Evolutionary conservation across 2,797 vertebrate genomes (phyloP), one percentile per base, ranked within the genome.

Genomic region (Monodelphis domestica): DNA sequence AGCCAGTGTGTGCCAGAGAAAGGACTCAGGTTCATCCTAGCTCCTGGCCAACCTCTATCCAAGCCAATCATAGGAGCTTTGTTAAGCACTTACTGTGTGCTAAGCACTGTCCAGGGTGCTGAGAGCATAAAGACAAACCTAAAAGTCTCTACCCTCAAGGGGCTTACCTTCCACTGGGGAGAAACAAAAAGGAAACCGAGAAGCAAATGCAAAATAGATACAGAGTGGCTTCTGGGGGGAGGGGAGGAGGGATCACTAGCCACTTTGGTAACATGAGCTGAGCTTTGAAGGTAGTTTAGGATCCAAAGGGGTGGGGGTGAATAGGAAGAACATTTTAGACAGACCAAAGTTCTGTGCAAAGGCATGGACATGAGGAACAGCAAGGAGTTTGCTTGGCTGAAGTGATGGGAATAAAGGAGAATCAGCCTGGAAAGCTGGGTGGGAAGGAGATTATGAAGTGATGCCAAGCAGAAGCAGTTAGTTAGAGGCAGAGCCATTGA

Each of bases 11-110:
- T 21, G 17, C 21, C 54, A 50, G 21, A 45, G 38, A 78, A 45
- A 24, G 70, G 70, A 45, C 70, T 84, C 70, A 70, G 87, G 30
- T 45, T 55, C 78, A 90, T 88, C 91, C 57, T 94, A 91, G 87
- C 89, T 90, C 90, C 9, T 56, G 50, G 51, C 90, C 54, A 45
- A 7, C 70, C 24, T 24, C 21, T 26, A 11, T n/a, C n/a, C 15
- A 17, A 15, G 5, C 24, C 63, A 38, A 78, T 78, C 17, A 38
- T 4, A 6, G 9, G 50, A 21, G 38, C 45, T 84, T 26, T 21
- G 11, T 84, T 26, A 11, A 26, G 70, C 70, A 45, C 70, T 84
- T 84, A 45, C 70, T 50, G 70, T 38, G 21, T 84, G 38, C 9
- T 38, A 0, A 9, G 38, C 38, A 50, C 38, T 84, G 38, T 84